Evolutionary conservation across 2,113 vertebrate genomes (phyloP), one percentile per base, ranked within the genome.

Genomic region (Butastur rufipennis): DNA sequence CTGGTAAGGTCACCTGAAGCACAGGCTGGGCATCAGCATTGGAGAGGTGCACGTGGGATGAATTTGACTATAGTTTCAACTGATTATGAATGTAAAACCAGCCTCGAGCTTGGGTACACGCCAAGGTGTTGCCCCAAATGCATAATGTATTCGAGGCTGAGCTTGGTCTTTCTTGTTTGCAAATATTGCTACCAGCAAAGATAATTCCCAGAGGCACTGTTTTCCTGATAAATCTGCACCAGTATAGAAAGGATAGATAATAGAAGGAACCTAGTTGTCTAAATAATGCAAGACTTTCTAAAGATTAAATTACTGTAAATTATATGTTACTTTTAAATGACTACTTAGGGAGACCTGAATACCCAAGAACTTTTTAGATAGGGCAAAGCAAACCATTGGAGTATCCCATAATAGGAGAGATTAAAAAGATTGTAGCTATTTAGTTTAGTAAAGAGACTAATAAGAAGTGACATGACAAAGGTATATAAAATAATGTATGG

Each of bases 401-500:
- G 31, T 77, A 92, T 61, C 48, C 83, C 78, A 55, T 89, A 93
- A 91, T 89, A 87, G 56, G 56, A 94, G 73, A 96, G 95, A 97
- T 97, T 97, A 89, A 95, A 96, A 96, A 84, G 80, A 96, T 95
- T 96, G 61, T 50, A 88, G 86, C 88, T 96, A 85, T 90, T 96
- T 95, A 95, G 48, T 86, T 90, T 86, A 80, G 78, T 72, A 77
- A 77, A 79, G 81, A 82, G 58, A 43, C 62, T 95, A 97, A 97
- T 85, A 93, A 85, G 84, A 95, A 93, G 47, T 47, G 89, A 95
- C 94, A 96, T 80, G 81, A 81, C 62, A 90, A 73, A 97, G 45
- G 91, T 97, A 95, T 97, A 96, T 96, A 95, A 95, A 97, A 96
- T 95, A 95, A 97, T 52, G 66, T 90, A 93, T 82, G 84, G 87